Evolutionary conservation across 2,113 vertebrate genomes (phyloP).

Genomic region (Nestor notabilis): DNA sequence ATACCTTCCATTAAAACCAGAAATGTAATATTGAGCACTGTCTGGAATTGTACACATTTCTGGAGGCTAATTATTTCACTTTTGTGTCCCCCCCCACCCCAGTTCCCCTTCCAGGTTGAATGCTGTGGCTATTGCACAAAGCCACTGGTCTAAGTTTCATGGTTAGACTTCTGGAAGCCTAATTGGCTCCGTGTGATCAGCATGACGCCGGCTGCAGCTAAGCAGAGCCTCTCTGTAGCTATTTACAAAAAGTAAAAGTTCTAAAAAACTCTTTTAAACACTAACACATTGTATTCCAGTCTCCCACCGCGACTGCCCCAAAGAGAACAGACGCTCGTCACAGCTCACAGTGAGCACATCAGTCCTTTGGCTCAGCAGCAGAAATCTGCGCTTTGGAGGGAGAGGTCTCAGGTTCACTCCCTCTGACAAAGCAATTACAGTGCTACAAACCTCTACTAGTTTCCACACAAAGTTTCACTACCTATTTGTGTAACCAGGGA

Average conservation of each 20-base stretch:
- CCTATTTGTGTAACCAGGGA: neutral
- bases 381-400: fast-evolving
- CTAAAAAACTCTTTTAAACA: neutral
- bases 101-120: neutral
- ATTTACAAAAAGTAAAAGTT: neutral
- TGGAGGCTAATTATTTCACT: slow-evolving; percentile 19
- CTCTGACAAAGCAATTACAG: neutral
- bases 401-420: neutral
- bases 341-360: fast-evolving
- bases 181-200: slow-evolving; percentile 25
- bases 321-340: neutral
- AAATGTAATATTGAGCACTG: slow-evolving; percentile 47
- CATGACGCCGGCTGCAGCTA: neutral
- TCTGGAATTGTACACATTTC: slow-evolving; percentile 46
- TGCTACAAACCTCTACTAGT: neutral
- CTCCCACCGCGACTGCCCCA: neutral
- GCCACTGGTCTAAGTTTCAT: neutral
- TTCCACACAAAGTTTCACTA: neutral
- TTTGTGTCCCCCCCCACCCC: neutral
- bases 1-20: slow-evolving; percentile 56
- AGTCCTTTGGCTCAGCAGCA: neutral
- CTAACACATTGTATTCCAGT: neutral
- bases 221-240: neutral
- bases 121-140: slow-evolving; percentile 1
- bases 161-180: neutral